Percentiles rank a stretch among this genome's conserved stretches.
Conservation (phyloP, 2,888 invertebrate species). For the Empis stercorea region DNA sequence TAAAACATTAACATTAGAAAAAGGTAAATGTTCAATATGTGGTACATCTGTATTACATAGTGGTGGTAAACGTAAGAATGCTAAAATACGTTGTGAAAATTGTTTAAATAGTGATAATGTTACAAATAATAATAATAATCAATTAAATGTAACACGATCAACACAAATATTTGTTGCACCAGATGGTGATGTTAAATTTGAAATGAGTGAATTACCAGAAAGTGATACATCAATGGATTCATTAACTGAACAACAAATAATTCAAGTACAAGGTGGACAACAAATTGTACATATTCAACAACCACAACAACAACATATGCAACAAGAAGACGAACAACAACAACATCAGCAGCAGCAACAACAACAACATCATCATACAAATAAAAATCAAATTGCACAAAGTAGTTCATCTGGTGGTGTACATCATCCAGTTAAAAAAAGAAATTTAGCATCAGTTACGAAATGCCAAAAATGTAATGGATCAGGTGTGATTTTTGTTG, state of each 20-base stretch:
- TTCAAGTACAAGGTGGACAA: slow-evolving; percentile 27
- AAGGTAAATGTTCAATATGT: slow-evolving; percentile 46
- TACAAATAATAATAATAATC: background rate
- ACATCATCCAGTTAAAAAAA: slow-evolving; percentile 69
- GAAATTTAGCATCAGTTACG: slow-evolving; percentile 69
- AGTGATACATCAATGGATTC: slow-evolving; percentile 26
- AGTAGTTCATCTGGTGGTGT: slow-evolving; percentile 28
- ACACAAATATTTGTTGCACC: slow-evolving; percentile 52
- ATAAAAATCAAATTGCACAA: background rate
- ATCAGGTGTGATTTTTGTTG: slow-evolving; percentile 58
- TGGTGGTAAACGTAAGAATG: slow-evolving; percentile 43
- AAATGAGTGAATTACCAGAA: slow-evolving; percentile 38
- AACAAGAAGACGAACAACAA: background rate
- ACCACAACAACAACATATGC: slow-evolving; percentile 1
- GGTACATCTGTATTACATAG: slow-evolving; percentile 44
- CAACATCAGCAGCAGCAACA: background rate
- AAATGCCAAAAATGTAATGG: slow-evolving; percentile 85
- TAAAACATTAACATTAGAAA: slow-evolving; percentile 42
- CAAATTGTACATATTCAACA: slow-evolving; percentile 21
- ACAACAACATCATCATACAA: background rate
- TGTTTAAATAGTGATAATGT: slow-evolving; percentile 47
- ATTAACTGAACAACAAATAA: slow-evolving; percentile 39
- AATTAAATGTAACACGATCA: background rate
- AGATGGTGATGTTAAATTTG: slow-evolving; percentile 48
- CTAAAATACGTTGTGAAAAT: slow-evolving; percentile 48